Conservation (phyloP, 2,888 invertebrate species). For the Cepaea hortensis region DNA sequence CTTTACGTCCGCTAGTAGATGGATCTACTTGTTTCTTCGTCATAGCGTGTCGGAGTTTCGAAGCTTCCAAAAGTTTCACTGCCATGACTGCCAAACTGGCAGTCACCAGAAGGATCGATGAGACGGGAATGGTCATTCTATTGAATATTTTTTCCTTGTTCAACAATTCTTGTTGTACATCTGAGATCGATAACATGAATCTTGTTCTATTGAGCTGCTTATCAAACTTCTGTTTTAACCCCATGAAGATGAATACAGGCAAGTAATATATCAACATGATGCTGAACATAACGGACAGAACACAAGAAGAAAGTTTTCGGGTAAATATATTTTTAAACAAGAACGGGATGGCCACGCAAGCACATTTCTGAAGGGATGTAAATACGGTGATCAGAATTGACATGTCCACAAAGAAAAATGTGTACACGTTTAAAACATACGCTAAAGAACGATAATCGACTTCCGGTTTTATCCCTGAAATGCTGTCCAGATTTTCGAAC, state of each 20-base stretch:
- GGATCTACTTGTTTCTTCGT: not conserved
- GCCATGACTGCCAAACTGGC: not conserved
- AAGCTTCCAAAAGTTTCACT: not conserved
- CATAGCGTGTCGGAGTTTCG: not conserved
- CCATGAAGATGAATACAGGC: not conserved
- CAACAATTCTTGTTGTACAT: not conserved
- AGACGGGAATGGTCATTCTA: not conserved
- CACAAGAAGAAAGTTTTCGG: not conserved
- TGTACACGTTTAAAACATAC: not conserved
- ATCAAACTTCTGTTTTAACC: not conserved
- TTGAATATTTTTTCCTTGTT: not conserved
- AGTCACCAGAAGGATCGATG: not conserved
- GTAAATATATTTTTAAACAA: constrained; percentile 1
- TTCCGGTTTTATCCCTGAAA: not conserved
- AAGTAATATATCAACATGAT: not conserved
- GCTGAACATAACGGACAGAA: not conserved
- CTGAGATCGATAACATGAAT: not conserved
- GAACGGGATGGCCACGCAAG: not conserved
- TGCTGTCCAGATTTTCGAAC: not conserved
- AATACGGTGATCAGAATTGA: constrained; percentile 13
- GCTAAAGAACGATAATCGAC: not conserved
- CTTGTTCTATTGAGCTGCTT: not conserved
- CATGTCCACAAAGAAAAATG: not conserved
- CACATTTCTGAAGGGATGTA: constrained; percentile 19
- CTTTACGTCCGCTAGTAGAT: not conserved